These are phyloP conservation scores for Acipenser ruthenus DNA, from an alignment of 2,797 vertebrate species.

Conservation along the genomic window DNA sequence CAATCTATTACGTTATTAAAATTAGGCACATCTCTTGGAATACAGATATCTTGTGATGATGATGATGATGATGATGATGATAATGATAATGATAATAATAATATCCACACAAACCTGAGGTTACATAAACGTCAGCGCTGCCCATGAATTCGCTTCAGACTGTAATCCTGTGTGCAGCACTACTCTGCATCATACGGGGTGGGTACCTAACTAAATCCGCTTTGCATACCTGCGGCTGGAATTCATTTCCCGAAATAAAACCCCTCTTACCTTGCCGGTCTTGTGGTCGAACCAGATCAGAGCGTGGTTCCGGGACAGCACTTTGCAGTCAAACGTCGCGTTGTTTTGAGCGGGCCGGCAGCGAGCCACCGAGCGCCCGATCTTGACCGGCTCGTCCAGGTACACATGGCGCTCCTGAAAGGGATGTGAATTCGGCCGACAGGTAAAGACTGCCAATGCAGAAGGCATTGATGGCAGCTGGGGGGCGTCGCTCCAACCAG, in stretches of 20 bases:
- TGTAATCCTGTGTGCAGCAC: too few species aligned
- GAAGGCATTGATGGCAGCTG: conserved; percentile 97
- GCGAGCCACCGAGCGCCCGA: conserved; percentile 95
- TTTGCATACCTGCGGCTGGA: background rate
- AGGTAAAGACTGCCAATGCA: conserved; percentile 96
- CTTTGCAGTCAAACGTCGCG: conserved; percentile 97
- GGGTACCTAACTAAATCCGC: background rate
- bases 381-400: conserved; percentile 98
- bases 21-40: too few species aligned
- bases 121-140: too few species aligned
- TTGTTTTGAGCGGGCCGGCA: conserved; percentile 97
- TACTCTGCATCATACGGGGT: too few species aligned
- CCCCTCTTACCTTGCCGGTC: conserved; percentile 77
- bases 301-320: conserved; percentile 95
- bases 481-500: conserved; percentile 75
- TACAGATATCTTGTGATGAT: too few species aligned
- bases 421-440: conserved; percentile 97
- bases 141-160: too few species aligned
- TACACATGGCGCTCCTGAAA: conserved; percentile 99
- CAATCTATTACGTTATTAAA: too few species aligned
- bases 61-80: too few species aligned
- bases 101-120: too few species aligned
- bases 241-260: background rate
- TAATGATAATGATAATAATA: too few species aligned
- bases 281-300: conserved; percentile 98